A percentile compares a stretch with the other conserved stretches of the same genome.
These are phyloP conservation scores for Tapirus terrestris DNA, from an alignment of 2,113 vertebrate species.

Conservation along the genomic window DNA sequence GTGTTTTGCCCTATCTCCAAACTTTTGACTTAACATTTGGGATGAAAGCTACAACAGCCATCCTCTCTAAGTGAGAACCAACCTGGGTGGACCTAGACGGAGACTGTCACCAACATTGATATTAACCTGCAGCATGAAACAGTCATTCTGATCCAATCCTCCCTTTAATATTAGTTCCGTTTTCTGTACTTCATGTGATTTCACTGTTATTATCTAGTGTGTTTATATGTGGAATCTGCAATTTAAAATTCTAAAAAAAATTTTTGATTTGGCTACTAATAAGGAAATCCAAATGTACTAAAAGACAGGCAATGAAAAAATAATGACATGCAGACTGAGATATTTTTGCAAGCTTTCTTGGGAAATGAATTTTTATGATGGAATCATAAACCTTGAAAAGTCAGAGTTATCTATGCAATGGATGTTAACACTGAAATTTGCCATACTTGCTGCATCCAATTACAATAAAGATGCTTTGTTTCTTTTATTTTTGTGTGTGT, in stretches of 20 bases:
- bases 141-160: accelerated
- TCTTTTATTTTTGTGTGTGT: not conserved
- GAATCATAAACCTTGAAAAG: conserved; percentile 35
- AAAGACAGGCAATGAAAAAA: not conserved
- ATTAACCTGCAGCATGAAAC: not conserved
- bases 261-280: not conserved
- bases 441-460: not conserved
- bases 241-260: not conserved
- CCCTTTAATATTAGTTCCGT: not conserved
- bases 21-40: not conserved
- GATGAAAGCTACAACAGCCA: not conserved
- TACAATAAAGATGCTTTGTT: not conserved
- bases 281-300: not conserved
- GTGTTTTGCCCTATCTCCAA: not conserved
- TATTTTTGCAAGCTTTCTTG: not conserved
- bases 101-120: not conserved
- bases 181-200: not conserved
- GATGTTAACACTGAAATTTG: conserved; percentile 17
- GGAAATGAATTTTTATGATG: conserved; percentile 40
- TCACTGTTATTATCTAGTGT: not conserved
- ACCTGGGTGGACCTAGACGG: too few species aligned
- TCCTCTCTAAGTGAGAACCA: not conserved
- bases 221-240: not conserved
- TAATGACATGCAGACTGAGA: not conserved
- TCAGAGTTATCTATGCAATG: not conserved